Conservation (phyloP, 2,113 vertebrate genomes). For the Pitta sordida region DNA sequence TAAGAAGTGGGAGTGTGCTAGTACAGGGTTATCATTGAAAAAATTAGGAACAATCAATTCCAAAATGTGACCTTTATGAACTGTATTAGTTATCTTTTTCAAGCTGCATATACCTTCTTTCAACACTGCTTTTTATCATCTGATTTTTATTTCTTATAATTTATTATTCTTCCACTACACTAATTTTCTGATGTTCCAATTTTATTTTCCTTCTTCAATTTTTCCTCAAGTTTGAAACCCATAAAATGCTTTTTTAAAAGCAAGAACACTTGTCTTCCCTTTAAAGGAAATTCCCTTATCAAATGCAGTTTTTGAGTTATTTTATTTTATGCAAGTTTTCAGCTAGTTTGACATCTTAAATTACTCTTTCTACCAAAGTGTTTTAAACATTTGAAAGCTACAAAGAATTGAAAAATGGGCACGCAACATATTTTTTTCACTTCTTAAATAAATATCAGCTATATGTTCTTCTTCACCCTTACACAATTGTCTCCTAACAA, state of each 20-base stretch:
- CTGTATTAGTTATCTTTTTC: background rate
- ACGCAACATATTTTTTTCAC: background rate
- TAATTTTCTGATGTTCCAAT: background rate
- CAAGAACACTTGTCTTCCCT: background rate
- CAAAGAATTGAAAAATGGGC: background rate
- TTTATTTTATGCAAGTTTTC: background rate
- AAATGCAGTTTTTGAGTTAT: background rate
- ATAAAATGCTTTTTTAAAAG: background rate
- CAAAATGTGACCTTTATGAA: background rate
- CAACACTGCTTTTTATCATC: background rate
- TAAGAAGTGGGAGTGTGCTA: background rate
- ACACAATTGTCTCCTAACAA: background rate
- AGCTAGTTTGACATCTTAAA: background rate
- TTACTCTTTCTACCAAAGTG: background rate
- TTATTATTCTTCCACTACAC: background rate
- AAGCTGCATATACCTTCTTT: background rate
- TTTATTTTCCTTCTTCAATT: background rate
- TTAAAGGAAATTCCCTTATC: background rate
- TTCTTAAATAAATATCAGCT: background rate
- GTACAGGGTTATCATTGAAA: background rate
- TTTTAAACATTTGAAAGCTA: background rate
- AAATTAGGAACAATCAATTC: background rate
- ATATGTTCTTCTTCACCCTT: background rate
- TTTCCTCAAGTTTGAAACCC: background rate
- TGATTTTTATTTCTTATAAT: background rate